Evolutionary conservation across 2,797 vertebrate genomes (phyloP).

Genomic region (Eulemur albifrons): DNA sequence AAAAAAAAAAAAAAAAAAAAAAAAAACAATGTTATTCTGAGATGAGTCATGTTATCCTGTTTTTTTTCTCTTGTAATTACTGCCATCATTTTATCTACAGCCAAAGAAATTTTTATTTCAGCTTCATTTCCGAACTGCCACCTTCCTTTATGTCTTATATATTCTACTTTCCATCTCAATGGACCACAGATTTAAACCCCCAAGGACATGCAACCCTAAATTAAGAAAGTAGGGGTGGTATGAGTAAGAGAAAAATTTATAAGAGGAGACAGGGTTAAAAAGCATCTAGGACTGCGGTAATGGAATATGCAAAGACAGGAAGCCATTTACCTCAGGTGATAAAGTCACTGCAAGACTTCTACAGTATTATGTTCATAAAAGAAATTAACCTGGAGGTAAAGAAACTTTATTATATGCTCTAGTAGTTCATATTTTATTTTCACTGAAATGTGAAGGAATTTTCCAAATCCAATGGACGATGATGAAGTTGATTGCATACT

Average conservation of each 20-base stretch:
- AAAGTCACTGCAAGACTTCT: background rate
- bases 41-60: background rate
- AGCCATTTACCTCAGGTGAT: background rate
- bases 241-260: background rate
- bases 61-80: background rate
- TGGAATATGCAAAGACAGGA: background rate
- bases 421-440: conserved; percentile 48
- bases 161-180: background rate
- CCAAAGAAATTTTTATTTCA: background rate
- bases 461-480: conserved; percentile 49
- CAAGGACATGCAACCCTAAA: background rate
- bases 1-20: too few relatives aligned
- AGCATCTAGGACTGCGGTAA: background rate
- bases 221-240: background rate
- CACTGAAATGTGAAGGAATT: conserved; percentile 46
- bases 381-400: conserved; percentile 31
- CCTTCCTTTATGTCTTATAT: background rate
- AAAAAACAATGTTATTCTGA: background rate
- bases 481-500: background rate
- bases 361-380: background rate
- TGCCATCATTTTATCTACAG: background rate
- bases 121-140: conserved; percentile 26
- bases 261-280: background rate
- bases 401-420: conserved; percentile 13
- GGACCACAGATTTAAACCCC: background rate